Evolutionary conservation across 1,140 invertebrate species (phyloP).

Genomic region (Drosophila cardini): DNA sequence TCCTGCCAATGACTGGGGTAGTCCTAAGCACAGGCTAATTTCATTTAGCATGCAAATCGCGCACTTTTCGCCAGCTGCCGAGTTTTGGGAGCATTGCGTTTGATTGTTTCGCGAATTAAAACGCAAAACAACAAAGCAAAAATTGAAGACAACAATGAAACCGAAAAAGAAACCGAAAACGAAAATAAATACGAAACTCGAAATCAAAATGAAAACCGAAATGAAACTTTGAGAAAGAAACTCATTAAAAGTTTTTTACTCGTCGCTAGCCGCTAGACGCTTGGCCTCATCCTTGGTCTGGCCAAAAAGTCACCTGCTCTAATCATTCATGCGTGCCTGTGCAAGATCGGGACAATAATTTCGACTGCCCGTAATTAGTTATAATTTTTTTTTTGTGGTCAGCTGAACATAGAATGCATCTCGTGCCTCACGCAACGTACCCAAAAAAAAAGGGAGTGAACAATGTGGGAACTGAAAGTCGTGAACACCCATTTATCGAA

Average conservation of each 20-base stretch:
- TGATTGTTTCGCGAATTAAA: conserved; percentile 55
- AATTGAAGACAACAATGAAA: background rate
- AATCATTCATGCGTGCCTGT: conserved; percentile 27
- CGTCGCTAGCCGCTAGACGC: background rate
- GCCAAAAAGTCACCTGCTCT: conserved; percentile 41
- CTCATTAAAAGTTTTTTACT: conserved; percentile 78
- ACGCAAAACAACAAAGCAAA: conserved; percentile 22
- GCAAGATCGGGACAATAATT: background rate
- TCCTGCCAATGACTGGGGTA: background rate
- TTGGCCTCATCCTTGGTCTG: conserved; percentile 51
- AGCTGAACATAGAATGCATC: conserved; percentile 47
- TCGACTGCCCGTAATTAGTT: conserved; percentile 43
- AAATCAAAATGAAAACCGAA: conserved; percentile 18
- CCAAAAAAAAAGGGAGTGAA: background rate
- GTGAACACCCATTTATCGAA: conserved; percentile 15
- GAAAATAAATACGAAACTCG: conserved; percentile 5
- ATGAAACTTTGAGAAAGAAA: conserved; percentile 60
- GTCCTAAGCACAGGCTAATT: conserved; percentile 55
- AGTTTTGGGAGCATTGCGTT: conserved; percentile 58
- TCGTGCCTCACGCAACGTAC: conserved; percentile 60
- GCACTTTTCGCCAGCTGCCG: conserved; percentile 66
- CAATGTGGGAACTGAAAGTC: conserved; percentile 17
- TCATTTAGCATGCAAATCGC: conserved; percentile 78
- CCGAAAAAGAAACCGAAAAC: conserved; percentile 6
- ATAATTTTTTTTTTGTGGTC: conserved; percentile 33